Evolutionary conservation across 2,113 vertebrate species (phyloP), one percentile per base, ranked within the genome.

Genomic region (Oceanodroma tethys): DNA sequence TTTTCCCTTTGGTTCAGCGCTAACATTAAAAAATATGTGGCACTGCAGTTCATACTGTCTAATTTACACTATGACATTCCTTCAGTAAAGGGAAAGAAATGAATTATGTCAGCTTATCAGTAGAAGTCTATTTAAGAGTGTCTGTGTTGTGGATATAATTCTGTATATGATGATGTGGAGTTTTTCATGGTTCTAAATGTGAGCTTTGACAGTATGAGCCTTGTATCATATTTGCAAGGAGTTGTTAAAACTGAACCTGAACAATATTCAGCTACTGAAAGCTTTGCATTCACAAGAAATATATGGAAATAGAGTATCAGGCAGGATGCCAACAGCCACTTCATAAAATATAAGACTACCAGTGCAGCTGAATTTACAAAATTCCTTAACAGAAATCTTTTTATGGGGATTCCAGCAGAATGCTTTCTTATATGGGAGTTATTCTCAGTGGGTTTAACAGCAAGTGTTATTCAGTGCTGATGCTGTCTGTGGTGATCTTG

Each of bases 211-310:
- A 90, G 88, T 56, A 30, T 53, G 52, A 94, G 68, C 58, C 62
- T 88, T 87, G 53, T 82, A 83, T 88, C 34, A 2, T 76, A 76
- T 88, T 96, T 96, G 84, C 72, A 83, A 74, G n/a, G 36, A 78
- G 55, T 50, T 96, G 58, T 96, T 96, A 92, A 92, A 91, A 60
- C 63, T 86, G 73, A 94, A 86, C 74, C 59, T 91, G 80, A 93
- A 78, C 70, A 91, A 58, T 72, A 60, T 79, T 93, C 71, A 85
- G 56, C 48, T 81, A 74, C 68, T 36, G 58, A 95, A 95, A 95
- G 56, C 59, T 93, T 90, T 91, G 18, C 86, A 70, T 86, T 95
- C 95, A 60, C 48, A 63, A 85, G 73, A 75, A 92, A 82, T 90
- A 59, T 40, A 85, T 94, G 76, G 73, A 92, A 93, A 93, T 72